Evolutionary conservation across 2,888 invertebrate species (phyloP).

Genomic region (Tryphoninae sp.): DNA sequence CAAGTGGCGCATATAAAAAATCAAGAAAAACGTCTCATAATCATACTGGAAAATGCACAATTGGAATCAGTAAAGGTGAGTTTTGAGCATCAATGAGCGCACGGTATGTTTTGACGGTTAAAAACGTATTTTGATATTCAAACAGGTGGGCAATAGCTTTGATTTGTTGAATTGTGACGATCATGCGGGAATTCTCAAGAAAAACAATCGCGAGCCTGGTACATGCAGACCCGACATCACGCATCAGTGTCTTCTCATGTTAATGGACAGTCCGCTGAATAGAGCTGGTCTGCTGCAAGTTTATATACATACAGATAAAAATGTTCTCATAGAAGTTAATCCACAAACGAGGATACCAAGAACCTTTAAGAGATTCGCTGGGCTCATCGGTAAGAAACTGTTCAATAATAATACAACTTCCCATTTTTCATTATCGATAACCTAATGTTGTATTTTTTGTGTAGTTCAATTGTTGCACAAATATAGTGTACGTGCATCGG

Average conservation of each 20-base stretch:
- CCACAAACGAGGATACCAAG: conserved; percentile 98
- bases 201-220: conserved; percentile 93
- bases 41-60: conserved; percentile 96
- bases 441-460: conserved; percentile 73
- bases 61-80: conserved; percentile 96
- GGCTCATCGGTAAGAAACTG: conserved; percentile 90
- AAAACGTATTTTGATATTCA: conserved; percentile 22
- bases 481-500: conserved; percentile 94
- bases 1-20: conserved; percentile 90
- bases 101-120: background rate
- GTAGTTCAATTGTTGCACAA: conserved; percentile 98
- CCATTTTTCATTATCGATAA: conserved; percentile 13
- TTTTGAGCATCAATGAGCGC: background rate
- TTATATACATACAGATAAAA: conserved; percentile 94
- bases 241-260: conserved; percentile 98
- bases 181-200: conserved; percentile 91
- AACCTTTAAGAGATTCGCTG: conserved; percentile 98
- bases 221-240: conserved; percentile 97
- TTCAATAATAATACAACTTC: background rate
- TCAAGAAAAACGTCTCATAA: conserved; percentile 94
- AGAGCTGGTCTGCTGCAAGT: conserved; percentile 98
- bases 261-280: conserved; percentile 98
- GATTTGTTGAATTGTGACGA: conserved; percentile 97
- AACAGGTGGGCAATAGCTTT: conserved; percentile 92
- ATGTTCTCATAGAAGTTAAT: conserved; percentile 96